Evolutionary conservation across 2,888 invertebrate species (phyloP).

Genomic region (Perizoma flavofasciatum): DNA sequence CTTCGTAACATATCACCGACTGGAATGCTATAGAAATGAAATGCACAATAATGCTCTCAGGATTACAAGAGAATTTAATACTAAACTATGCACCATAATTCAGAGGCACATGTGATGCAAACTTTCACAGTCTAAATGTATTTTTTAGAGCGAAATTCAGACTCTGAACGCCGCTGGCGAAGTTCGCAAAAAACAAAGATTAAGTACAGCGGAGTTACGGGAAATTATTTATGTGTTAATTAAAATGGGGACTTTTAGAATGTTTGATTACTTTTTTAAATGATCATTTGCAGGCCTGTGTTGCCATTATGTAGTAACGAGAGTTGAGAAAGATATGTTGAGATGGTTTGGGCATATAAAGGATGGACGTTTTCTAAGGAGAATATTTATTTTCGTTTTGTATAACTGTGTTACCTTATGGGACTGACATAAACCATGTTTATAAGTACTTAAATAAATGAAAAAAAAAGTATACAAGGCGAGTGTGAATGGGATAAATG

Average conservation of each 20-base stretch:
- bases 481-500: no score
- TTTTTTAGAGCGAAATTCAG: slow-evolving; percentile 24
- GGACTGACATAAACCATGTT: no score
- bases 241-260: slow-evolving; percentile 26
- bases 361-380: no score
- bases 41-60: slow-evolving; percentile 22
- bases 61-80: slow-evolving; percentile 30
- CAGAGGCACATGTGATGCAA: slow-evolving; percentile 23
- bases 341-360: no score
- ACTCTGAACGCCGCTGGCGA: slow-evolving; percentile 14
- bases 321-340: no score
- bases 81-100: slow-evolving; percentile 31
- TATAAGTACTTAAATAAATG: no score
- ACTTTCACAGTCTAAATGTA: slow-evolving; percentile 18
- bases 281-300: slow-evolving; percentile 16
- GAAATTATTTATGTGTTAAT: slow-evolving; percentile 30
- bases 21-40: slow-evolving; percentile 5
- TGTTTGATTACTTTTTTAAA: slow-evolving; percentile 32
- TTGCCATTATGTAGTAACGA: no score
- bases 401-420: no score
- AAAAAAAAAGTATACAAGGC: slow-evolving; percentile 3
- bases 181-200: slow-evolving; percentile 16
- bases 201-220: slow-evolving; percentile 9
- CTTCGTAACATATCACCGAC: slow-evolving; percentile 13
- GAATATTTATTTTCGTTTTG: no score